These are phyloP conservation scores for Alethe diademata DNA, from an alignment of 2,113 vertebrate genomes.

Conservation along the genomic window DNA sequence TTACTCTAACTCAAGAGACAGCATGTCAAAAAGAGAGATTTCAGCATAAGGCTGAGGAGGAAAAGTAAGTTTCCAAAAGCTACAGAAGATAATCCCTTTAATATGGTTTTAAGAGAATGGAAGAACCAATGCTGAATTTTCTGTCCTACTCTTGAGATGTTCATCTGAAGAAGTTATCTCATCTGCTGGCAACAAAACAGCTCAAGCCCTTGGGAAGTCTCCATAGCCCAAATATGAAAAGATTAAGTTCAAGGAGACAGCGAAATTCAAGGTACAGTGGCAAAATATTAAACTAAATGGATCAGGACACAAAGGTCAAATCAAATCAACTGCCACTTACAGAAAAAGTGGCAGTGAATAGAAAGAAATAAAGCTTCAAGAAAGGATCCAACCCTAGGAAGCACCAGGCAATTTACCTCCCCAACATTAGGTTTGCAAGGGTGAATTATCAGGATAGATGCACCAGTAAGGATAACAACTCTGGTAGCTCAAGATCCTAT, in stretches of 20 bases:
- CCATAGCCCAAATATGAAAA: neutral
- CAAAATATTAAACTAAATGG: neutral
- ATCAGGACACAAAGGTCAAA: neutral
- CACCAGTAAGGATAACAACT: neutral
- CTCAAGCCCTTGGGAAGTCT: neutral
- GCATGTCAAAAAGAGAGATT: neutral
- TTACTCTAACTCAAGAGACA: neutral
- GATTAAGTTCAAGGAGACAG: neutral
- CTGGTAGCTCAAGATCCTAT: neutral
- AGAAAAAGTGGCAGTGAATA: neutral
- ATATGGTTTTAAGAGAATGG: neutral
- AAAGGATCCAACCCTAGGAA: neutral
- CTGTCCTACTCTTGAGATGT: neutral
- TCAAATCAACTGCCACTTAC: neutral
- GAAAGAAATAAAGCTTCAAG: neutral
- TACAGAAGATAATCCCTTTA: neutral
- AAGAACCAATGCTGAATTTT: neutral
- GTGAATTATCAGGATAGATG: neutral
- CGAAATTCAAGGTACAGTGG: neutral
- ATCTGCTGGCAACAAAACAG: neutral
- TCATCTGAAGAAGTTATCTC: neutral
- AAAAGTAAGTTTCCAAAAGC: neutral
- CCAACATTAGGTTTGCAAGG: neutral
- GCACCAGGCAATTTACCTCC: neutral
- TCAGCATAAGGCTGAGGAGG: neutral